Base-by-base conservation (phyloP, 2,113 vertebrate species). In the Columba livia region DNA sequence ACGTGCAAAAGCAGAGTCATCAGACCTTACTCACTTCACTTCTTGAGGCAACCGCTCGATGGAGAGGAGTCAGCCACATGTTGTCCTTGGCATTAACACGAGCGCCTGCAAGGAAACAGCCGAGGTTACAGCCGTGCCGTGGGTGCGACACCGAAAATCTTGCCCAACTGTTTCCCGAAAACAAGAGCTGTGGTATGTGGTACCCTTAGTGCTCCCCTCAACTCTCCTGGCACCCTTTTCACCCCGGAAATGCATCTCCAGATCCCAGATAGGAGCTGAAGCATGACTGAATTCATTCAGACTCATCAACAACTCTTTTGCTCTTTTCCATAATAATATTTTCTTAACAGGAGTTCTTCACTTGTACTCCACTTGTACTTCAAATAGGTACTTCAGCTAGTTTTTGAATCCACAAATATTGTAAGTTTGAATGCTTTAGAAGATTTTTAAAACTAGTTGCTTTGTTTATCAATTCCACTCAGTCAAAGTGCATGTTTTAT, bases 1-100 rank as follows among this genome's bases (percentile, higher is more conserved):
- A 47, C 0, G 2, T 66, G 61, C 18, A 90, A 86, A 58, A 73
- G 61, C 51, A 90, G 56, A n/a, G 47, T 48, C 79, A 92, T 31
- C 44, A 67, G 62, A 78, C 28, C 75, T 77, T 83, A 98, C 97
- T 98, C 96, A 99, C 99, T 98, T 99, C 99, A 40, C 99, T 99
- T 88, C 99, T 98, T 73, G 99, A 99, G 70, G 99, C 99, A 87
- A 99, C 99, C 5, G 99, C 99, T 10, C 99, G 98, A 95, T 99
- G 99, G 36, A 99, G 98, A 61, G 99, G 99, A 50, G 99, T 99
- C 96, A 99, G 98, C 99, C 99, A 99, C 99, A 99, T 99, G 69
- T 98, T 99, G 92, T 99, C 99, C 98, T 99, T 99, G 97, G 99
- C 99, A 86, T 99, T 99, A 58, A 99, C 99, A 57, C 99, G 99